Base-by-base conservation (phyloP, 2,888 invertebrate genomes). In the Agonopterix arenella region DNA sequence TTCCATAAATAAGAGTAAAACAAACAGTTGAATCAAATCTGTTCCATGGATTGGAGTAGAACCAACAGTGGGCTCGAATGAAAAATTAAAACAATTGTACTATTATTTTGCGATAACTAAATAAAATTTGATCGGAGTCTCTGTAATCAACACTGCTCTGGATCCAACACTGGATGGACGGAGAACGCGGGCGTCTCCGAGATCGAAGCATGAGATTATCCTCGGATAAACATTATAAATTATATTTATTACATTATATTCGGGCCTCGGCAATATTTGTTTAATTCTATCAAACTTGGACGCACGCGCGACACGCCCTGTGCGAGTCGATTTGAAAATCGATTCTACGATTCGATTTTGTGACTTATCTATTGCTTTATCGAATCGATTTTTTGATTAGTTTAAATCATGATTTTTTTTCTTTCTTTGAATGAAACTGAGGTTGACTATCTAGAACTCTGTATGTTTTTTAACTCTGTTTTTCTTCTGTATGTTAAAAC, bases 181-280 rank as follows among this genome's bases (percentile, higher is more conserved):
- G 51, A 62, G 66, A 70, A 66, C 60, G 70, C 81, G 73, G 79
- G 82, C 80, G 84, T 78, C 80, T 74, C 76, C 73, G 73, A 65
- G 81, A 84, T 85, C 77, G 70, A 61, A 71, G 63, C 69, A 55
- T 61, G 62, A 73, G 86, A 88, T 86, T 76, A 78, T 71, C 70
- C 70, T 58, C 70, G 77, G 70, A 84, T 74, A 80, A 83, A 84
- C 84, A 81, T 83, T 80, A 84, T 89, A 86, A 88, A 86, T 88
- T 81, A 85, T 80, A 82, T 85, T 85, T 88, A 88, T 86, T 85
- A 81, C 85, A 74, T 77, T 79, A 81, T 78, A 81, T 83, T 83
- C 77, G 77, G 73, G 28, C 7, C 60, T 65, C 67, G 69, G 57
- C 65, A 70, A 73, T 84, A 80, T 84, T 84, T 84, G 84, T 84